These are phyloP conservation scores for Mionectes macconnelli DNA, from an alignment of 2,113 vertebrate genomes.

Conservation along the genomic window DNA sequence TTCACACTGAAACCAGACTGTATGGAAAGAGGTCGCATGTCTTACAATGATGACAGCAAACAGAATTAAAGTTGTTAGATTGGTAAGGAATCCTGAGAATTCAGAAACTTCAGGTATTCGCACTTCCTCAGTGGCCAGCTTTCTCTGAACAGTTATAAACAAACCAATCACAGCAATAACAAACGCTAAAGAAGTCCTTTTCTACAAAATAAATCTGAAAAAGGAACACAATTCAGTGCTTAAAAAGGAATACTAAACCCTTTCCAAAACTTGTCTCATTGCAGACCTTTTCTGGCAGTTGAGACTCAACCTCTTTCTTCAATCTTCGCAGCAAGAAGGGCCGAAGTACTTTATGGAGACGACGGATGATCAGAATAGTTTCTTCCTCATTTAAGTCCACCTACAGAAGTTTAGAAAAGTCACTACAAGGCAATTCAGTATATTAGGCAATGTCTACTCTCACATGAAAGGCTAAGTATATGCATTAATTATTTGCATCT, in stretches of 20 bases:
- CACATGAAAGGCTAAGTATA: not conserved
- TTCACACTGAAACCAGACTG: not conserved
- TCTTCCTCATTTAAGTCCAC: constrained; percentile 98
- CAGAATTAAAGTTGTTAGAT: not conserved
- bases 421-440: not conserved
- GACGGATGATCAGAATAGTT: constrained; percentile 96
- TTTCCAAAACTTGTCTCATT: not conserved
- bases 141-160: not conserved
- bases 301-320: constrained; percentile 98
- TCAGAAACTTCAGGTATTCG: not conserved
- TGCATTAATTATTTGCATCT: not conserved
- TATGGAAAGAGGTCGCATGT: not conserved
- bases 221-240: not conserved
- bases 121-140: not conserved
- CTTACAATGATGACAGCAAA: not conserved
- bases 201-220: not conserved
- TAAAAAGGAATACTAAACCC: not conserved
- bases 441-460: not conserved
- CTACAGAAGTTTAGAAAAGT: constrained; percentile 63
- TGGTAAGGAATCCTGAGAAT: not conserved
- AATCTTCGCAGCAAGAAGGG: constrained; percentile 92
- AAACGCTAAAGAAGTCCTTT: not conserved
- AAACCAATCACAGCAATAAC: not conserved
- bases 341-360: constrained; percentile 94
- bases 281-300: constrained; percentile 94